Conservation (phyloP, 2,113 vertebrate genomes). For the Mesembrinibis cayennensis region DNA sequence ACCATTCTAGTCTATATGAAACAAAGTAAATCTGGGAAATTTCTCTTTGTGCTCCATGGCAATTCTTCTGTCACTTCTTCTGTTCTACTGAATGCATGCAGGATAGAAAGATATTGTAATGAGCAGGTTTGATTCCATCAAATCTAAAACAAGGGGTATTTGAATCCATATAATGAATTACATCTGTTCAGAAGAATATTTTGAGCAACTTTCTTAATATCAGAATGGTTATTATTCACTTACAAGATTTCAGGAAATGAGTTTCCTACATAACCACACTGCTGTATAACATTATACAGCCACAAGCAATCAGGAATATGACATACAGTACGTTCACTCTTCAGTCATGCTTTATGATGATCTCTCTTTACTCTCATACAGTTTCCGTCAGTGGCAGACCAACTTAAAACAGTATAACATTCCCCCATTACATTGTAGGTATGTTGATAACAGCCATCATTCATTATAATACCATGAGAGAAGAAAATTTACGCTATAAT, state of each 20-base stretch:
- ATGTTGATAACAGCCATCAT: not conserved
- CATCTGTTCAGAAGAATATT: not conserved
- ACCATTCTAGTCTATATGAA: not conserved
- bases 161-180: not conserved
- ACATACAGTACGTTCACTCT: not conserved
- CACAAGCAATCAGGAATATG: not conserved
- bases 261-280: not conserved
- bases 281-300: not conserved
- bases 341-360: not conserved
- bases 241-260: not conserved
- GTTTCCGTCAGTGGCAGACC: not conserved
- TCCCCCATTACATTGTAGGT: not conserved
- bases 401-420: not conserved
- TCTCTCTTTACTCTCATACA: not conserved
- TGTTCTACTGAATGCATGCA: not conserved
- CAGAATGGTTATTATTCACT: not conserved
- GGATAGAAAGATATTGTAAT: not conserved
- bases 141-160: not conserved
- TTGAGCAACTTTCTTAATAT: not conserved
- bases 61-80: not conserved
- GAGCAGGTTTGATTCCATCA: not conserved
- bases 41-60: not conserved
- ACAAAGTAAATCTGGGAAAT: not conserved
- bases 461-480: not conserved
- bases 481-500: not conserved